These are phyloP conservation scores for Penaeus chinensis DNA, from an alignment of 1,140 invertebrate genomes.

Conservation along the genomic window DNA sequence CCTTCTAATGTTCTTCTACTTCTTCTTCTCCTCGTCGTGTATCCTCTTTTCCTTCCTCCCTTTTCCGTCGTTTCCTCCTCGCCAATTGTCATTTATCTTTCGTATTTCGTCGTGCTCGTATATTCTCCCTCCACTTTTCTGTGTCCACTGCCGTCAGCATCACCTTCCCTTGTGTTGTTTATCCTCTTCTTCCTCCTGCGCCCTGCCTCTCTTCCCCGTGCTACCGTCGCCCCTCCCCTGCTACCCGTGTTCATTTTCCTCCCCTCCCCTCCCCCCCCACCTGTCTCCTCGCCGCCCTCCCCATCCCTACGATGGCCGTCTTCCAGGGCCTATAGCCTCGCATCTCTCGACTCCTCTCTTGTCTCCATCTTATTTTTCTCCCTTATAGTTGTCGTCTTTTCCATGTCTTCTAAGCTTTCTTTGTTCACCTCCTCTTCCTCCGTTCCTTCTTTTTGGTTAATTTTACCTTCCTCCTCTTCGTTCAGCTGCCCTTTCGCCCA, in stretches of 20 bases:
- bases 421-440: not conserved
- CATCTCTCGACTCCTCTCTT: not conserved
- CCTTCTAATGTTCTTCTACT: no score
- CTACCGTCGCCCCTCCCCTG: not conserved
- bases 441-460: not conserved
- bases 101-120: not conserved
- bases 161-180: not conserved
- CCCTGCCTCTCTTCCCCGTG: not conserved
- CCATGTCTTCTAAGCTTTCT: not conserved
- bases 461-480: not conserved
- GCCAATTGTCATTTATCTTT: not conserved
- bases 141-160: not conserved
- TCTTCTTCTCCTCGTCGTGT: no score
- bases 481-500: not conserved
- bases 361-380: not conserved
- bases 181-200: not conserved
- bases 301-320: not conserved
- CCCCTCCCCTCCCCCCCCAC: not conserved
- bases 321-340: not conserved
- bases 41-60: no score
- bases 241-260: not conserved
- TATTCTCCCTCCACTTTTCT: not conserved
- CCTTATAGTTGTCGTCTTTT: not conserved
- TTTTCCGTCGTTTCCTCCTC: no score
- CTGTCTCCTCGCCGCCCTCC: not conserved